Evolutionary conservation across 2,113 vertebrate species (phyloP).

Genomic region (Petrocephalus microphthalmus): DNA sequence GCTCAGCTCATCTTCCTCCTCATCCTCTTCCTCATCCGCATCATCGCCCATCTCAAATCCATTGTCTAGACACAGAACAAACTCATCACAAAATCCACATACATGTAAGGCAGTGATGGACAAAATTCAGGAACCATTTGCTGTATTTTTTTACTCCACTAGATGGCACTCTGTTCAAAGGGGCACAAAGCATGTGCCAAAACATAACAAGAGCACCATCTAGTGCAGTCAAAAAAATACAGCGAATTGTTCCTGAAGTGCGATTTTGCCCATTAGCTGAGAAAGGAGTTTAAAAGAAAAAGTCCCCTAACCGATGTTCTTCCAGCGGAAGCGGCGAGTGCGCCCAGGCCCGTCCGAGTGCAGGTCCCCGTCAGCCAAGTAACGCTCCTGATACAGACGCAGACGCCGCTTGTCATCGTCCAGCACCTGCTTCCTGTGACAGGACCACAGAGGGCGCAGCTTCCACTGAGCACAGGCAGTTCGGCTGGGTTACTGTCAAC

Average conservation of each 20-base stretch:
- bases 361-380: conserved; percentile 86
- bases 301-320: conserved; percentile 72
- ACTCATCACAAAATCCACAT: not conserved
- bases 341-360: conserved; percentile 89
- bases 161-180: not conserved
- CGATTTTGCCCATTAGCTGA: not conserved
- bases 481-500: not conserved
- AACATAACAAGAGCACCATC: not conserved
- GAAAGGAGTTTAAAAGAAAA: not conserved
- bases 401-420: conserved; percentile 87
- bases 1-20: conserved; percentile 71
- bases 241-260: not conserved
- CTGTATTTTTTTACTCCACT: not conserved
- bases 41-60: conserved; percentile 48
- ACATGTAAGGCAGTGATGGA: not conserved
- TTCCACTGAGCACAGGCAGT: not conserved
- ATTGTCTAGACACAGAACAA: conserved; percentile 42
- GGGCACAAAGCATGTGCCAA: not conserved
- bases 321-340: conserved; percentile 87
- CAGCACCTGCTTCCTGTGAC: conserved; percentile 80
- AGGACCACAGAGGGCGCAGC: not conserved
- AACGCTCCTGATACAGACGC: conserved; percentile 85
- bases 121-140: not conserved
- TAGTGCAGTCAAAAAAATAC: not conserved
- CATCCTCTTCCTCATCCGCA: conserved; percentile 59